These are phyloP conservation scores for Cladorhizidae sp. DNA, from an alignment of 37 sponge, comb jelly and placozoan genomes.

Conservation along the genomic window DNA sequence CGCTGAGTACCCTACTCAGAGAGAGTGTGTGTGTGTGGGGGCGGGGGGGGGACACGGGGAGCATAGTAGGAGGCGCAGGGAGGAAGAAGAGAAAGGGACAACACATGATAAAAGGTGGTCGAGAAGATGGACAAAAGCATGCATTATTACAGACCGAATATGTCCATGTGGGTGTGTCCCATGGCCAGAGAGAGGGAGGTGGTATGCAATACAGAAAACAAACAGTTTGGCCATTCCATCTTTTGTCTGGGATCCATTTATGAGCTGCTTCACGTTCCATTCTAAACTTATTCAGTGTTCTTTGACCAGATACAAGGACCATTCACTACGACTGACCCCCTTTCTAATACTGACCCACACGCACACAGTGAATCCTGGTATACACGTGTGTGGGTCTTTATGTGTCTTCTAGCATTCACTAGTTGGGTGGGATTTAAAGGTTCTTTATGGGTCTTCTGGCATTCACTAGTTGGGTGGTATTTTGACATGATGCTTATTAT, in stretches of 20 bases:
- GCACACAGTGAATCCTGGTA: background rate
- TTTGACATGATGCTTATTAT: too few species aligned
- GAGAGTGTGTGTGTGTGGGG: background rate
- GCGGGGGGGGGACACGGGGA: background rate
- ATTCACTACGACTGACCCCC: too few species aligned
- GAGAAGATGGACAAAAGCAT: constrained; percentile 40
- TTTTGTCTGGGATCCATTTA: too few species aligned
- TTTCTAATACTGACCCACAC: background rate
- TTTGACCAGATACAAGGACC: too few species aligned
- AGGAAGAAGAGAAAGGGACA: constrained; percentile 36
- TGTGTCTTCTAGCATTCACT: too few species aligned
- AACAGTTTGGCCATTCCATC: too few species aligned
- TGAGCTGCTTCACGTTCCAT: background rate
- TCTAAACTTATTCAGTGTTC: too few species aligned
- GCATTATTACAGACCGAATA: too few species aligned
- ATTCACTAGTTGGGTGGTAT: too few species aligned
- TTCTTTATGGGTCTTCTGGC: too few species aligned
- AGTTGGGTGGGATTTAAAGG: too few species aligned
- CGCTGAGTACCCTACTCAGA: constrained; percentile 68
- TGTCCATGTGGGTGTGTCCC: too few species aligned
- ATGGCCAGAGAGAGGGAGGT: constrained; percentile 33
- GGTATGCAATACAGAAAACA: background rate
- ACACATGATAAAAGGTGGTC: constrained; percentile 29
- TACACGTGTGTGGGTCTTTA: background rate
- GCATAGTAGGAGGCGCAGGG: constrained; percentile 25